These are phyloP conservation scores for Megaceryle alcyon DNA, from an alignment of 2,797 vertebrate species.

Conservation along the genomic window DNA sequence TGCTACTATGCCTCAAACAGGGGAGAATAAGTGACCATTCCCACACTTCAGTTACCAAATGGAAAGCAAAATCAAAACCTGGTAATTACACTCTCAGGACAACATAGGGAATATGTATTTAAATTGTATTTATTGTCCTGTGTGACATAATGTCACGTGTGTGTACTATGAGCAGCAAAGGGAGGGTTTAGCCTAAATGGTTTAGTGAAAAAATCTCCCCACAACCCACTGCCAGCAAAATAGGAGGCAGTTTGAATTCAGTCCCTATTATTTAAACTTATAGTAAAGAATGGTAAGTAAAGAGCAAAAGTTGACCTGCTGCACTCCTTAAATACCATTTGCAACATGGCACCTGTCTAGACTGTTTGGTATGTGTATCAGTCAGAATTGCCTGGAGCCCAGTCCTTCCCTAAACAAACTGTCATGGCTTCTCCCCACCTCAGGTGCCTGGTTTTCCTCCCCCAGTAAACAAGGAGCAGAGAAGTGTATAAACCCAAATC, in stretches of 20 bases:
- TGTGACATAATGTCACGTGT: background rate
- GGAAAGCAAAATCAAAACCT: background rate
- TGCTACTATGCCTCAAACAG: background rate
- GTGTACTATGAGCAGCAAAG: background rate
- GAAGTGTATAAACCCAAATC: background rate
- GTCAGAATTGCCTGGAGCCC: background rate
- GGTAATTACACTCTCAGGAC: background rate
- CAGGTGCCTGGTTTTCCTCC: background rate
- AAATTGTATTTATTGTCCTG: background rate
- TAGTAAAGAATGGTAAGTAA: background rate
- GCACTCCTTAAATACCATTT: background rate
- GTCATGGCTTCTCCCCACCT: background rate
- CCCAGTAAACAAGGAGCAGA: background rate
- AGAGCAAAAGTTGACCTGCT: background rate
- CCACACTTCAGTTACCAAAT: background rate
- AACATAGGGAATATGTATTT: background rate
- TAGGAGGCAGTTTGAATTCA: background rate
- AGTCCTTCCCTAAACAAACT: background rate
- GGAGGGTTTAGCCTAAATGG: background rate
- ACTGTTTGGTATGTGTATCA: fast-evolving
- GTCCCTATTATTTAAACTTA: background rate
- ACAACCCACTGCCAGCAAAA: background rate
- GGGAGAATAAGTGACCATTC: background rate
- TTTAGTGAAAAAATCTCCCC: background rate
- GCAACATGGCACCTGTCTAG: background rate